Evolutionary conservation across 2,888 invertebrate species (phyloP), one percentile per base, ranked within the genome.

Genomic region (Sthenelais limicola): DNA sequence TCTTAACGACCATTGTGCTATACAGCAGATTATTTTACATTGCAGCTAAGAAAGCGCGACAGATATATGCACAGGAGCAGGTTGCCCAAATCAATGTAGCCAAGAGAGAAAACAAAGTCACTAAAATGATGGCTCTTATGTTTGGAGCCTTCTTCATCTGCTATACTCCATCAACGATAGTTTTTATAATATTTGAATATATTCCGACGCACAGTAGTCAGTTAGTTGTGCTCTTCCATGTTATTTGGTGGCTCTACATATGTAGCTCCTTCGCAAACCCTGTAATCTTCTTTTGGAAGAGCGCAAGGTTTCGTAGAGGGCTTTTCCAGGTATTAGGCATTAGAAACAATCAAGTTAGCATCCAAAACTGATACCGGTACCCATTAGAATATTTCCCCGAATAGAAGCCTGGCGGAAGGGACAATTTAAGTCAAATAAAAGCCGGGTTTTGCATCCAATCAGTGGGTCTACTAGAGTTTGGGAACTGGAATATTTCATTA

Each of bases 271-370:
- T 52, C 52, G 30, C 30, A 30, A 52, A 52, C 52, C 52, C 52
- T 24, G 52, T 52, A 15, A 52, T 52, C n/a, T 52, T 52, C 52
- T 52, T 52, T 30, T 52, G 52, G 52, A 52, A 52, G 26, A 52
- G 52, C 21, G 28, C 21, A 12, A 15, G 26, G 3, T 52, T 52
- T 30, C 52, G 52, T 3, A 15, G 30, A 15, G 52, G 28, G 1
- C 52, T 52, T 4, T 21, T 21, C n/a, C 48, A 48, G 48, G n/a
- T 48, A 9, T 7, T 48, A 24, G 21, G 24, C 9, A 48, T 48
- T 9, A n/a, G n/a, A n/a, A n/a, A n/a, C n/a, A n/a, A n/a, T n/a
- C n/a, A n/a, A n/a, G n/a, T n/a, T n/a, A n/a, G n/a, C n/a, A n/a
- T n/a, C n/a, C n/a, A n/a, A n/a, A n/a, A n/a, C n/a, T n/a, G n/a